These are phyloP conservation scores for Hyalella azteca DNA, from an alignment of 2,888 invertebrate genomes.

Conservation along the genomic window DNA sequence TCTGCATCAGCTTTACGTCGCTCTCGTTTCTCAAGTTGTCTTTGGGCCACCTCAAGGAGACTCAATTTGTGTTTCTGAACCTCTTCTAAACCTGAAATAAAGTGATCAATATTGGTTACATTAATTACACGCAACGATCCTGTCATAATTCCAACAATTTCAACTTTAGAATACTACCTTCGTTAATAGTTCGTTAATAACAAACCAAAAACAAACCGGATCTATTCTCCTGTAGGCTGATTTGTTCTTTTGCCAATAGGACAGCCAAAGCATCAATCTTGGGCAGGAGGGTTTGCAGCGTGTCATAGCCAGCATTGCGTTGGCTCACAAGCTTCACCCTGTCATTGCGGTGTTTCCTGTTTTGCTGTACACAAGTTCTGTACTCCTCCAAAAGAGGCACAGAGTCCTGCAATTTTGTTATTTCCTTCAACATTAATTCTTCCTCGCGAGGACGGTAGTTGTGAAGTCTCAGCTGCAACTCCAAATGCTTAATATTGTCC, in stretches of 20 bases:
- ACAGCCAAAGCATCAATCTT: neutral
- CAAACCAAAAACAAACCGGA: neutral
- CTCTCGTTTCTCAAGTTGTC: neutral
- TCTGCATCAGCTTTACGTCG: neutral
- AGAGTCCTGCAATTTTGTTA: constrained; percentile 3
- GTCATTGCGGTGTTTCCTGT: neutral
- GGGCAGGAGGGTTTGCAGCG: neutral
- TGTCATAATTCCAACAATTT: neutral
- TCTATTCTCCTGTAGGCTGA: neutral
- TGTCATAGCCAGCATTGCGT: neutral
- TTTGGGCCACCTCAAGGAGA: neutral
- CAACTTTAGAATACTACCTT: neutral
- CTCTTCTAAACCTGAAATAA: neutral
- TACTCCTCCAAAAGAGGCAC: constrained; percentile 12
- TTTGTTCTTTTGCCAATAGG: neutral
- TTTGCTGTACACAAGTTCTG: neutral
- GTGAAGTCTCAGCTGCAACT: neutral
- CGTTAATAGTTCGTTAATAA: neutral
- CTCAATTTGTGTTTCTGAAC: neutral
- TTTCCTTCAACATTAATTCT: neutral
- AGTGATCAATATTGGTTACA: neutral
- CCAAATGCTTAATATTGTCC: neutral
- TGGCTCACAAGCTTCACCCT: neutral
- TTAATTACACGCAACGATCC: neutral
- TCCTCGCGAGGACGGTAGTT: constrained; percentile 20